Percentiles rank a stretch among this genome's conserved stretches.
phyloP scores from a whole-genome alignment of 2,888 invertebrate species.

The Metalampra italica region DNA sequence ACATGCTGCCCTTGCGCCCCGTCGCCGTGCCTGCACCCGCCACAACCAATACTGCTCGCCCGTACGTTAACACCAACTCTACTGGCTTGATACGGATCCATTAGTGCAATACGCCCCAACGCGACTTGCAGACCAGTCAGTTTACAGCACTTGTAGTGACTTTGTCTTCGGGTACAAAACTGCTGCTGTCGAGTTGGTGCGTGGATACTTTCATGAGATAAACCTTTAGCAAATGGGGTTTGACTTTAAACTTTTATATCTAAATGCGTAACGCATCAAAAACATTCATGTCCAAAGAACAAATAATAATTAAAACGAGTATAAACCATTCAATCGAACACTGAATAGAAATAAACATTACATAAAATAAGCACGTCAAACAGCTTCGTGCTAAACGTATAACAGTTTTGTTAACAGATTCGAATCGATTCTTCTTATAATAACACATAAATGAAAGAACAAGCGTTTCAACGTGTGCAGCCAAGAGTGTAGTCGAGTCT shows the following conservation, averaged over 20 bases:
- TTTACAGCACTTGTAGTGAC: background rate
- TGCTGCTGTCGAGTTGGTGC: constrained; percentile 3
- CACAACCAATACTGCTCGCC: constrained; percentile 37
- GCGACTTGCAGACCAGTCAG: background rate
- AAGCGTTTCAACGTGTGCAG: constrained; percentile 74
- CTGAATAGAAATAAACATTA: constrained; percentile 65
- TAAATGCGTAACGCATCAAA: constrained; percentile 19
- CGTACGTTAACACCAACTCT: constrained; percentile 14
- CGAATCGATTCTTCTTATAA: constrained; percentile 61
- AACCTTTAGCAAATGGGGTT: background rate
- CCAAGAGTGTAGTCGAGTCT: constrained; percentile 74
- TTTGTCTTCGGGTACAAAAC: background rate
- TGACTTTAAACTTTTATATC: background rate
- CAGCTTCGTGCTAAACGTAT: constrained; percentile 73
- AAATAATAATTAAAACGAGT: constrained; percentile 47
- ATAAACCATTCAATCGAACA: constrained; percentile 72
- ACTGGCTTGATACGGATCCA: constrained; percentile 11
- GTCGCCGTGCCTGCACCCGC: constrained; percentile 69
- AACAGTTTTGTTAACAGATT: constrained; percentile 60
- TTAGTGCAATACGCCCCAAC: background rate
- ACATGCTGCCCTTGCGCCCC: constrained; percentile 78
- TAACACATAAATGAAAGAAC: constrained; percentile 75
- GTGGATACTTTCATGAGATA: no score
- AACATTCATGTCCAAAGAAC: constrained; percentile 35
- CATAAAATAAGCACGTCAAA: constrained; percentile 77